phyloP scores from a whole-genome alignment of 2,113 vertebrate species.

The Charadrius vociferus region DNA sequence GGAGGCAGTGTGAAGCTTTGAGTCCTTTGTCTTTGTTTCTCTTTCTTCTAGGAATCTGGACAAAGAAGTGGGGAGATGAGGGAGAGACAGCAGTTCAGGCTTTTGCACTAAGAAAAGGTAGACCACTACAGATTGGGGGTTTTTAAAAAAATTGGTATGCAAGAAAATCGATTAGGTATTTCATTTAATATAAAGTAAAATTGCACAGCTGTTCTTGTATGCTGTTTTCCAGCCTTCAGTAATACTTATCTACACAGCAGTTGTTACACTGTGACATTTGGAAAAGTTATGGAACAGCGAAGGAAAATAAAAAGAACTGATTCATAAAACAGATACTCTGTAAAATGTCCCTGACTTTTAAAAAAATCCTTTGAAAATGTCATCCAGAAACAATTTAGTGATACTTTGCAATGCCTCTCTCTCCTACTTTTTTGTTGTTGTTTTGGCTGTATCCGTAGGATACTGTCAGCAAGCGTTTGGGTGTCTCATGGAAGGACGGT shows the following conservation, averaged over 20 bases:
- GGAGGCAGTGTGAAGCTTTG: background rate
- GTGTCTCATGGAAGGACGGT: fast-evolving
- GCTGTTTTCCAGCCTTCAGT: background rate
- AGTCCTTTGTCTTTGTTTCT: background rate
- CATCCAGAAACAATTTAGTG: background rate
- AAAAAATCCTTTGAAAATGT: background rate
- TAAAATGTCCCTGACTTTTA: background rate
- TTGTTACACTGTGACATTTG: constrained; percentile 26
- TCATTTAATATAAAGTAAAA: background rate
- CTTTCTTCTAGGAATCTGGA: background rate
- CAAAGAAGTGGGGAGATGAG: background rate
- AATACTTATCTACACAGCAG: background rate
- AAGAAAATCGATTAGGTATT: background rate
- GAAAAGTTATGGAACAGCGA: constrained; percentile 13
- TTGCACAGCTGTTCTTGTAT: background rate
- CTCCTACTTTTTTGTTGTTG: background rate
- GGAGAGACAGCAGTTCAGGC: background rate
- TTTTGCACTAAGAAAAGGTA: background rate
- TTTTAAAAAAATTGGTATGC: background rate
- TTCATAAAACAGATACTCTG: background rate
- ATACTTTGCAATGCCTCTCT: background rate
- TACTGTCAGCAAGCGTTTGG: fast-evolving
- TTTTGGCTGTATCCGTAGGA: background rate
- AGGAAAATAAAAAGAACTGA: constrained; percentile 14
- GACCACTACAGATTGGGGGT: background rate